Conservation (phyloP, 2,113 vertebrate genomes). For the Oxygymnocypris stewartii region DNA sequence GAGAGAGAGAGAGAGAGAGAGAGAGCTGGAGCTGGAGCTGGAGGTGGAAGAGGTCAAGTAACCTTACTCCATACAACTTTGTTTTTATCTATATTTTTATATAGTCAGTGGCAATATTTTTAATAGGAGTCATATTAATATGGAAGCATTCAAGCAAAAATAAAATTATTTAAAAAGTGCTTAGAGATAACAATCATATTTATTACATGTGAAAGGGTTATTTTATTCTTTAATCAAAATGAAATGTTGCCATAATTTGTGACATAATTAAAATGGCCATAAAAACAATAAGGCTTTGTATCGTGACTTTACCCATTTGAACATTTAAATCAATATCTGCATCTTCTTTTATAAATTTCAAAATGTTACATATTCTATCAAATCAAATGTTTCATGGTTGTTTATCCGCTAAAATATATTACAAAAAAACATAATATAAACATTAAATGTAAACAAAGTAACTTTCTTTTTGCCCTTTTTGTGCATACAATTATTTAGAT, state of each 20-base stretch:
- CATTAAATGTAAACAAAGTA: background rate
- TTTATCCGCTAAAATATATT: background rate
- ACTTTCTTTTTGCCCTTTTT: background rate
- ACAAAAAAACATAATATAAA: background rate
- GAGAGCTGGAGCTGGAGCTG: too few species aligned
- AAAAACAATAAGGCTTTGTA: background rate
- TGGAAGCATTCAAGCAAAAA: background rate
- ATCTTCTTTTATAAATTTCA: background rate
- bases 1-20: background rate
- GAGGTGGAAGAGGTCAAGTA: conserved; percentile 1
- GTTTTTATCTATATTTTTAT: conserved; percentile 25
- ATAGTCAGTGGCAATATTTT: conserved; percentile 11
- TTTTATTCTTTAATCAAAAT: background rate
- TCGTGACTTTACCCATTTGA: background rate
- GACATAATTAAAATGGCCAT: background rate
- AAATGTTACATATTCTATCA: background rate
- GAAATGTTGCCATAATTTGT: background rate
- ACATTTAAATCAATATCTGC: background rate
- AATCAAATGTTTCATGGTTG: background rate
- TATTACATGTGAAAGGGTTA: background rate
- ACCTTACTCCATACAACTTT: background rate
- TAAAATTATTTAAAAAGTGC: background rate
- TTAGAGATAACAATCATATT: background rate
- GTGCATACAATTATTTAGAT: background rate
- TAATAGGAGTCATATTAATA: background rate